phyloP scores from a whole-genome alignment of 2,113 vertebrate species.

The Stigmatopora nigra region DNA sequence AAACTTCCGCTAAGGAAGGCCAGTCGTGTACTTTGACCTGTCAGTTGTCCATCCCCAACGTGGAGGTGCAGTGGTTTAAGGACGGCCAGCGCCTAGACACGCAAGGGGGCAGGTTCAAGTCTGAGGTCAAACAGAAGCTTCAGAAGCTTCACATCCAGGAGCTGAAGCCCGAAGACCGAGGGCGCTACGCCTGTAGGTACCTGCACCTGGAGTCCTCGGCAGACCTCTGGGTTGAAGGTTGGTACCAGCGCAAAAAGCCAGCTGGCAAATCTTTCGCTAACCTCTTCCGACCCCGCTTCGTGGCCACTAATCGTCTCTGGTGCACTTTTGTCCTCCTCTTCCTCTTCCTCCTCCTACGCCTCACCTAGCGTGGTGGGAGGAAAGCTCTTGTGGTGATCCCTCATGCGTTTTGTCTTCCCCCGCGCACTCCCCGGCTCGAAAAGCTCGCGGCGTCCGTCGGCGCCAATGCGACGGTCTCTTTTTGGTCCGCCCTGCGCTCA shows the following conservation, averaged over 20 bases:
- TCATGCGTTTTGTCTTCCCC: constrained; percentile 21
- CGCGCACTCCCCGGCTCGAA: constrained; percentile 26
- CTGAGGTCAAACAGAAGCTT: constrained; percentile 83
- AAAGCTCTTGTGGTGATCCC: constrained; percentile 1
- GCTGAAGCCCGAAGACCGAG: constrained; percentile 85
- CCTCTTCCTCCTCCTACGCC: constrained; percentile 28
- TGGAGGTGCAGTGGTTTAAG: constrained; percentile 87
- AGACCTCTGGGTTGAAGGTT: constrained; percentile 87
- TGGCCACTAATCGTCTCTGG: constrained; percentile 32
- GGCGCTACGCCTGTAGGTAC: constrained; percentile 83
- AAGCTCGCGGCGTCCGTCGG: background rate
- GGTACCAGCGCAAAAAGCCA: constrained; percentile 41
- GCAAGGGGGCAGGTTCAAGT: constrained; percentile 78
- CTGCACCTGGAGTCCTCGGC: constrained; percentile 83
- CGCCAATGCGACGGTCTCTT: no score
- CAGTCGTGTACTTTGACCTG: constrained; percentile 82
- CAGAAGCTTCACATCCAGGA: constrained; percentile 88
- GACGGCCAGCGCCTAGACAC: constrained; percentile 83
- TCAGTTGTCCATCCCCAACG: constrained; percentile 90
- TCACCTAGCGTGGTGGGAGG: constrained; percentile 12
- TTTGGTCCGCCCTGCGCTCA: background rate
- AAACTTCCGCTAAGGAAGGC: constrained; percentile 87
- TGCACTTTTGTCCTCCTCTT: constrained; percentile 28
- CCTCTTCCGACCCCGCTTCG: constrained; percentile 53
- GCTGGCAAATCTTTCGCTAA: constrained; percentile 55